Evolutionary conservation across 2,113 vertebrate genomes (phyloP).

Genomic region (Marmota monax): DNA sequence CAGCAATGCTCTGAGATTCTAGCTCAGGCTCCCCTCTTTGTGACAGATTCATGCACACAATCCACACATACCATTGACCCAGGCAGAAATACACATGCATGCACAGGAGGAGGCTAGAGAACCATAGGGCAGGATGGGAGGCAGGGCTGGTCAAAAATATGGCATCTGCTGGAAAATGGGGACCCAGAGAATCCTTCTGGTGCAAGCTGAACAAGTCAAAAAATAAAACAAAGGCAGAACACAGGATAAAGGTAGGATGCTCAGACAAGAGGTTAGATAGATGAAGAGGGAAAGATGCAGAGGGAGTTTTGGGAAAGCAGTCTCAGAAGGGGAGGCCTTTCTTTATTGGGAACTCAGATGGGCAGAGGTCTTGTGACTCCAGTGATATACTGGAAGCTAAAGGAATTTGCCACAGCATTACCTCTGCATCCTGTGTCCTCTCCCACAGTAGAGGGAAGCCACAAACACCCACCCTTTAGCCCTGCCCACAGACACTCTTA

Average conservation of each 20-base stretch:
- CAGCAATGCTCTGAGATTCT: constrained; percentile 54
- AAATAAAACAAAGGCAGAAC: constrained; percentile 77
- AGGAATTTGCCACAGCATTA: constrained; percentile 77
- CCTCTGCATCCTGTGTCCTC: constrained; percentile 65
- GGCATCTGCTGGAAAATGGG: neutral
- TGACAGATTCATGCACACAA: constrained; percentile 84
- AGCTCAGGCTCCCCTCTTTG: constrained; percentile 77
- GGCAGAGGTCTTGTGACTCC: constrained; percentile 75
- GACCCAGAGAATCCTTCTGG: constrained; percentile 56
- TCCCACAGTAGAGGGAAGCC: constrained; percentile 77
- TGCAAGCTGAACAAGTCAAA: constrained; percentile 73
- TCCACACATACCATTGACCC: constrained; percentile 82
- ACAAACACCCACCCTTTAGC: constrained; percentile 78
- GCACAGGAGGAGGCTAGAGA: constrained; percentile 76
- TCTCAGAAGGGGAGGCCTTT: constrained; percentile 80
- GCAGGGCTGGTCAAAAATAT: constrained; percentile 57
- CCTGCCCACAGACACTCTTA: constrained; percentile 63
- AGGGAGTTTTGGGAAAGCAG: constrained; percentile 71
- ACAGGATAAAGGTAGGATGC: constrained; percentile 70
- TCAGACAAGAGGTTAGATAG: constrained; percentile 67
- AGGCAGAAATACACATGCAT: constrained; percentile 82
- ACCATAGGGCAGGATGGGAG: constrained; percentile 66
- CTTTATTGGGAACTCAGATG: constrained; percentile 78
- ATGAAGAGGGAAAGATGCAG: constrained; percentile 77
- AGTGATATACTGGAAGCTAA: constrained; percentile 73